These are phyloP conservation scores for Actinia tenebrosa DNA, from an alignment of 64 coral and sea anemone species.

Conservation along the genomic window DNA sequence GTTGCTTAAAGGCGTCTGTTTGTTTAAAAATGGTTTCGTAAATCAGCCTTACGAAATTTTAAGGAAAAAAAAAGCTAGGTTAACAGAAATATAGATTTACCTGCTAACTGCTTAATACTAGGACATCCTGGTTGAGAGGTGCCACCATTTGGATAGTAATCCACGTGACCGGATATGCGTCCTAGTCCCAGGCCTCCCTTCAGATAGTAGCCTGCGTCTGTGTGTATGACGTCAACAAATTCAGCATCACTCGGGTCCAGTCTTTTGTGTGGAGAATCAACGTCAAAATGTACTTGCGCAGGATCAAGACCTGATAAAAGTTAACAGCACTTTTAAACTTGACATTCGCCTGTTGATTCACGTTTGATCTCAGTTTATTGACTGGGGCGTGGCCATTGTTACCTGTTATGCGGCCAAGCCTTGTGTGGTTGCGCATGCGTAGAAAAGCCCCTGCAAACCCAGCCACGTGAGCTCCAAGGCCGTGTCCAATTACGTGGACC, in stretches of 20 bases:
- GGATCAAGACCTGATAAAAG: slow-evolving; percentile 64
- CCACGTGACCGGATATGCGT: slow-evolving; percentile 70
- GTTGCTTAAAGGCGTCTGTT: too few relatives aligned
- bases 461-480: slow-evolving; percentile 67
- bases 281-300: slow-evolving; percentile 59
- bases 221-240: slow-evolving; percentile 92
- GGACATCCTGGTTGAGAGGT: slow-evolving; percentile 66
- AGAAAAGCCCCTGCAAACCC: slow-evolving; percentile 59
- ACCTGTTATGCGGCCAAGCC: slow-evolving; percentile 77
- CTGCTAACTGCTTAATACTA: too few relatives aligned
- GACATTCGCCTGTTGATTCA: background rate
- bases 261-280: slow-evolving; percentile 38
- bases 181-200: slow-evolving; percentile 52
- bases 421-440: slow-evolving; percentile 26
- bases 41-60: too few relatives aligned
- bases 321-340: background rate
- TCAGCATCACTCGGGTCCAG: slow-evolving; percentile 73
- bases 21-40: too few relatives aligned
- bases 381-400: background rate
- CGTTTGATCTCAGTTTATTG: background rate
- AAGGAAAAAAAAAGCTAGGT: too few relatives aligned
- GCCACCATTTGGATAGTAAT: slow-evolving; percentile 86
- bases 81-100: too few relatives aligned
- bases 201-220: slow-evolving; percentile 39
- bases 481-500: slow-evolving; percentile 77